phyloP scores from a whole-genome alignment of 23 tunicate genomes.

The Trididemnum nubilum region DNA sequence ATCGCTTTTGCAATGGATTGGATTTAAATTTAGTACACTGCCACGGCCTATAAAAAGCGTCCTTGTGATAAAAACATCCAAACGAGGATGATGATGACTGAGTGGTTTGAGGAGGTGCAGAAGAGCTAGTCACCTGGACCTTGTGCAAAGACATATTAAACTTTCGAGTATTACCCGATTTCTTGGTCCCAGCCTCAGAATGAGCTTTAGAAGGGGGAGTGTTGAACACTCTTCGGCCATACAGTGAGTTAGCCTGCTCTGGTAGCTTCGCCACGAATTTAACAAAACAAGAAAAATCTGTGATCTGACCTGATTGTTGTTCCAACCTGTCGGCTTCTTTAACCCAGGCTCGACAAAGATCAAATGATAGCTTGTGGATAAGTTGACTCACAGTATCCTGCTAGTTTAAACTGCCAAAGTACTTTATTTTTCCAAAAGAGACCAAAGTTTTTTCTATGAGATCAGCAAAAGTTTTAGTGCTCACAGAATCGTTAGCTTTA shows the following conservation, averaged over 20 bases:
- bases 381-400: too few species aligned
- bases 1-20: neutral
- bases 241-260: neutral
- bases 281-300: neutral
- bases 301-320: neutral
- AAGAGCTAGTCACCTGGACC: neutral
- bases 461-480: too few species aligned
- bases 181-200: neutral
- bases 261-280: neutral
- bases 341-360: neutral
- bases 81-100: neutral
- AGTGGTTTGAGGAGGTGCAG: neutral
- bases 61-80: neutral
- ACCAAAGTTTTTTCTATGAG: too few species aligned
- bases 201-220: neutral
- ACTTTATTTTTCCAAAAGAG: too few species aligned
- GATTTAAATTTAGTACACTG: neutral
- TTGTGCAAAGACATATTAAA: neutral
- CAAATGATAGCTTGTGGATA: neutral
- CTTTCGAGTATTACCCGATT: neutral
- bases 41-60: neutral
- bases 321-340: neutral
- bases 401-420: too few species aligned
- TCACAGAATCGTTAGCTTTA: too few species aligned
- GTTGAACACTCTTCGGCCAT: neutral